Conservation (phyloP, 1,140 invertebrate genomes). For the Atopsyche davidsoni region DNA sequence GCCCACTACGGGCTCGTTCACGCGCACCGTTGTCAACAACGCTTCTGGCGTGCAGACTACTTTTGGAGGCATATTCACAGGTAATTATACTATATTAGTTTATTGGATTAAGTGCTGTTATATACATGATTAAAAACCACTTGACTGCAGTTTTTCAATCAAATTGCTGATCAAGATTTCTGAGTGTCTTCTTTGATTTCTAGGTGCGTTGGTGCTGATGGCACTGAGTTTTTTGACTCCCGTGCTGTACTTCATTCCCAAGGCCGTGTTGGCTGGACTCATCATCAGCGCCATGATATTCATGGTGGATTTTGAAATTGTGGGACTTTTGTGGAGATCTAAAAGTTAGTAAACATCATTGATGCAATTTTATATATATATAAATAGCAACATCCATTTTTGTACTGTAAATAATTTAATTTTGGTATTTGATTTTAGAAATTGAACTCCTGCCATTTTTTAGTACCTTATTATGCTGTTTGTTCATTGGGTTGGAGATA, state of each 20-base stretch:
- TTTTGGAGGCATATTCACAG: constrained; percentile 67
- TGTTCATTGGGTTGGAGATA: constrained; percentile 67
- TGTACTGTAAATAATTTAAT: too few species aligned
- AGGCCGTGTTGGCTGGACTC: constrained; percentile 67
- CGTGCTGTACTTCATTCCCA: constrained; percentile 72
- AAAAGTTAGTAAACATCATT: constrained; percentile 54
- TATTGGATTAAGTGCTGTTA: background rate
- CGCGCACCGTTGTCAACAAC: constrained; percentile 80
- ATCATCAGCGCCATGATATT: constrained; percentile 76
- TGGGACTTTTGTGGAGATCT: constrained; percentile 63
- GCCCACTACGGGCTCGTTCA: constrained; percentile 79
- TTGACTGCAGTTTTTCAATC: constrained; percentile 1
- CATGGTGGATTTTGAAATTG: constrained; percentile 65
- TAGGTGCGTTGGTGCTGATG: constrained; percentile 60
- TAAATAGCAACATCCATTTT: too few species aligned
- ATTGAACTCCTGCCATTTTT: constrained; percentile 58
- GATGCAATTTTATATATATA: background rate
- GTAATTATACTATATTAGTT: constrained; percentile 30
- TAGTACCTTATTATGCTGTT: constrained; percentile 64
- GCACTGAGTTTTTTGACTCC: constrained; percentile 65
- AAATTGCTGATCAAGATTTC: background rate
- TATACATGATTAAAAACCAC: constrained; percentile 17
- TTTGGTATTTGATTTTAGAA: constrained; percentile 33
- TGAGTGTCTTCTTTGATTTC: constrained; percentile 4
- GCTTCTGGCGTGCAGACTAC: constrained; percentile 78